phyloP scores from a whole-genome alignment of 1,140 invertebrate genomes.

The Drosophila kepulauana region DNA sequence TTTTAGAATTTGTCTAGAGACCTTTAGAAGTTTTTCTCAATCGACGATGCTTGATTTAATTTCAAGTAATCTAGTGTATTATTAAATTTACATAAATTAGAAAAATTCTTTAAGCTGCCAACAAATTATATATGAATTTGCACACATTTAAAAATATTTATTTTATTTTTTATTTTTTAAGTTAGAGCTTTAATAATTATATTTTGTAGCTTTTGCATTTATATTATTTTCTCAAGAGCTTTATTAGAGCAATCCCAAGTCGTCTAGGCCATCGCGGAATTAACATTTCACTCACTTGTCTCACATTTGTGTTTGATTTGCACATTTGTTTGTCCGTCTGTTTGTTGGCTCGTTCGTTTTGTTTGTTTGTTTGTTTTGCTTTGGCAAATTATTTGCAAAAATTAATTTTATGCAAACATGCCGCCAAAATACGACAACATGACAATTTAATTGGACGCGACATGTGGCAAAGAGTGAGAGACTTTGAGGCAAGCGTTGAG shows the following conservation, averaged over 20 bases:
- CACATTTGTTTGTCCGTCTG: conserved; percentile 11
- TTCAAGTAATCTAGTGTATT: no score
- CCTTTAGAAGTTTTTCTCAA: no score
- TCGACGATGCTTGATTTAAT: no score
- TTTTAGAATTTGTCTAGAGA: no score
- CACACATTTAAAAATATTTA: background rate
- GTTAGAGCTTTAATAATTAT: background rate
- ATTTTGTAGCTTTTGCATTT: background rate
- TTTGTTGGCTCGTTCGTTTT: conserved; percentile 37
- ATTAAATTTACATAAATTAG: no score
- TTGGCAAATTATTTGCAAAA: conserved; percentile 80
- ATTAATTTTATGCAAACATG: conserved; percentile 84
- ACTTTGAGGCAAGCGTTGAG: conserved; percentile 14
- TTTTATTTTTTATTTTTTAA: background rate
- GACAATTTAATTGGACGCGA: conserved; percentile 83
- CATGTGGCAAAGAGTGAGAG: conserved; percentile 59
- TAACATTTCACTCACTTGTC: conserved; percentile 36
- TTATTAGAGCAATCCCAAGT: background rate
- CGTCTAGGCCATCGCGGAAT: background rate
- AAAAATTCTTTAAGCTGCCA: no score
- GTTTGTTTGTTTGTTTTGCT: conserved; percentile 64
- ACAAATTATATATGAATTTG: no score
- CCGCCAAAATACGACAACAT: conserved; percentile 81
- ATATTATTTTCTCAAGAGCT: background rate
- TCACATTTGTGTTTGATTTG: conserved; percentile 20